Evolutionary conservation across 2,113 vertebrate genomes (phyloP), one percentile per base, ranked within the genome.

Genomic region (Hydrochoerus hydrochaeris): DNA sequence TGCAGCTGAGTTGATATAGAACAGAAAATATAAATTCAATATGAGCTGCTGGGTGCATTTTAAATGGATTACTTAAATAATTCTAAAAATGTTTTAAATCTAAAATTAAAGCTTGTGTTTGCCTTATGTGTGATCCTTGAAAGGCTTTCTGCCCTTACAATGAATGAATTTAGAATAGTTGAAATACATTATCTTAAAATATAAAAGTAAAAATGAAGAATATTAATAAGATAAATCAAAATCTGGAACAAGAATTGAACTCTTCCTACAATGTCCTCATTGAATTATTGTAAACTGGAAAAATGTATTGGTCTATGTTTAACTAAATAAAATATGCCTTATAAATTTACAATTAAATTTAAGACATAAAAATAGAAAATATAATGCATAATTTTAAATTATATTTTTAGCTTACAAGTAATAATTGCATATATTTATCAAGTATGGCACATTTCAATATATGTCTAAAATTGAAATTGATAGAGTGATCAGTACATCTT

Each of bases 81-180:
- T 88, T 90, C 11, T 69, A 62, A 92, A 78, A 82, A 10, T 80
- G 71, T 7, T 92, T 90, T 89, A 26, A 84, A 90, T 88, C 22
- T 78, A 90, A 90, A 90, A 92, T 90, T 73, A 92, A 89, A 93
- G 5, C 2, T 80, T 73, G 28, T 92, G 19, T 84, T 58, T 97
- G 6, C 30, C 14, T 65, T 63, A 82, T 90, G 63, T 92, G 30
- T 20, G 52, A 77, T 63, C 17, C 77, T 60, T 80, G 11, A 90
- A 57, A 91, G 22, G 11, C 86, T 84, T 77, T 92, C n/a, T 71
- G 13, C 69, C 11, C 81, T 13, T 17, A 62, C 16, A 87, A 85
- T 73, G 67, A 87, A 98, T 97, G 19, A 8, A 96, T 88, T 73
- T 95, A 54, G 14, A 89, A 62, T 7, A 88, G 7, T 87, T 83